Conservation (phyloP, 2,888 invertebrate genomes). For the Mechanitis messenoides region DNA sequence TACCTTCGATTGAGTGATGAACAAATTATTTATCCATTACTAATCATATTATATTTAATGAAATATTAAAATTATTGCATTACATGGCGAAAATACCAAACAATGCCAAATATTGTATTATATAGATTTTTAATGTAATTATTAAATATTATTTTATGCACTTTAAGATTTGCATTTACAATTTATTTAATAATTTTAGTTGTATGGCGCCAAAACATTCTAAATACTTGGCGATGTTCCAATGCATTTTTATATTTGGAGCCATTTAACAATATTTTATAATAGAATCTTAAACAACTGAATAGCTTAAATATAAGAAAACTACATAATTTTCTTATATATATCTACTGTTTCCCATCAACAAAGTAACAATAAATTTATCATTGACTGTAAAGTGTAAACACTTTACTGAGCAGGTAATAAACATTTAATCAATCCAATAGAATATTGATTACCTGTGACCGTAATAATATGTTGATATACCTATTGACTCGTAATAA, state of each 20-base stretch:
- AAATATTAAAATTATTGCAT: background rate
- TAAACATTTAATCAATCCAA: background rate
- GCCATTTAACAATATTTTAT: constrained; percentile 18
- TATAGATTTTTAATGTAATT: constrained; percentile 2
- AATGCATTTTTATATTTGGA: constrained; percentile 41
- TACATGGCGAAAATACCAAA: background rate
- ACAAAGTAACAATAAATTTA: too few relatives aligned
- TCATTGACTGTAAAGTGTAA: too few relatives aligned
- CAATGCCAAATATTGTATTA: background rate
- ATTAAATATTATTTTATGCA: too few relatives aligned
- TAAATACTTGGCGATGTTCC: constrained; percentile 40
- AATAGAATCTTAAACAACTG: background rate
- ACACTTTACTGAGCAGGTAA: too few relatives aligned
- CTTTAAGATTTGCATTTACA: background rate
- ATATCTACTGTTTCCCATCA: too few relatives aligned
- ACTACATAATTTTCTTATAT: background rate
- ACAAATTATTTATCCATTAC: constrained; percentile 10
- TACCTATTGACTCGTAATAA: background rate
- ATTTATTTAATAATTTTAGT: constrained; percentile 6
- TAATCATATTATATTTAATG: background rate
- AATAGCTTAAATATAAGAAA: background rate
- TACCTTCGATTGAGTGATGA: constrained; percentile 38
- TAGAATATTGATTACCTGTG: background rate
- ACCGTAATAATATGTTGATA: background rate
- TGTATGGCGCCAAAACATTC: constrained; percentile 39